These are phyloP conservation scores for Epizoanthus stellaris DNA, from an alignment of 92 coral and sea anemone genomes.

Conservation along the genomic window DNA sequence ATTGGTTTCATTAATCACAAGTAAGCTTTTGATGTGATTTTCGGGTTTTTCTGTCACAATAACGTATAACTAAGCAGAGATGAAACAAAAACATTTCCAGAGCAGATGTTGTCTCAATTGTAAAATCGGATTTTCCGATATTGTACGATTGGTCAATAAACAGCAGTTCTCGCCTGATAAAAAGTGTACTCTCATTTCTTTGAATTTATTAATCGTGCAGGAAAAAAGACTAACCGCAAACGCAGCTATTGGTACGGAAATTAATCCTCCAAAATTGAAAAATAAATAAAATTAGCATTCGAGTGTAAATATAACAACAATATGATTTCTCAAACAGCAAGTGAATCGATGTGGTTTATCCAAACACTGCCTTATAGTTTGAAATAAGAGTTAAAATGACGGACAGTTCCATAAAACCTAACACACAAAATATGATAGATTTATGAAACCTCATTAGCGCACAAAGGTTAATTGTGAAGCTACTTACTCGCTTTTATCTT, in stretches of 20 bases:
- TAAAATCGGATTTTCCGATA: neutral
- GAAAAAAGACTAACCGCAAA: neutral
- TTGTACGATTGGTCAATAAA: neutral
- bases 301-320: constrained; percentile 15
- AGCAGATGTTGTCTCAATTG: constrained; percentile 3
- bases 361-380: neutral
- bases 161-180: neutral
- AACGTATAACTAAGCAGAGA: no score
- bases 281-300: constrained; percentile 18
- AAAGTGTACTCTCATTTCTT: neutral
- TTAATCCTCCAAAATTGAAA: constrained; percentile 6
- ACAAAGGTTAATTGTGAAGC: neutral
- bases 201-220: neutral
- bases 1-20: no score
- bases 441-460: constrained; percentile 6
- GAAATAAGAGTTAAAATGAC: neutral
- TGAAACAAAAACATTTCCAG: neutral
- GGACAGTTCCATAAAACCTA: neutral
- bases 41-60: no score
- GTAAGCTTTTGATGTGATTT: no score
- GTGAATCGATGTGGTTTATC: neutral
- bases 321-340: neutral
- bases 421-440: neutral
- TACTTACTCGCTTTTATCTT: neutral
- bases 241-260: constrained; percentile 22